phyloP scores from a whole-genome alignment of 2,888 invertebrate genomes.

The Spatulosminthurus flaviceps region DNA sequence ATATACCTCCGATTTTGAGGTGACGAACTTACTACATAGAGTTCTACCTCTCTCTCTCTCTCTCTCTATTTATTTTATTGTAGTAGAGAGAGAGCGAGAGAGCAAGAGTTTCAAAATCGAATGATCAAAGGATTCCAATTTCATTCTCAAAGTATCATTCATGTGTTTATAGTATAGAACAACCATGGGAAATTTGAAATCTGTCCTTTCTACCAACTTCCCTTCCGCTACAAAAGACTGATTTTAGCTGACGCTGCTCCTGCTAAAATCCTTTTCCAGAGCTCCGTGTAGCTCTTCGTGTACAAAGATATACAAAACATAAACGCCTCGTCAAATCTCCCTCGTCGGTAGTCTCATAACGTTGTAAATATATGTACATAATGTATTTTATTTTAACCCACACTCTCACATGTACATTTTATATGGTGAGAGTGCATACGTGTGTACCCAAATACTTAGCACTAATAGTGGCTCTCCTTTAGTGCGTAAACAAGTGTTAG shows the following conservation, averaged over 20 bases:
- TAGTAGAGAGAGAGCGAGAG: too few species aligned
- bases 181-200: slow-evolving; percentile 7
- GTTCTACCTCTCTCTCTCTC: background rate
- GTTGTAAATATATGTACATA: too few species aligned
- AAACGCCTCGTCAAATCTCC: background rate
- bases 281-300: too few species aligned
- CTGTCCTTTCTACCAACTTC: background rate
- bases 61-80: slow-evolving; percentile 5
- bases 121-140: slow-evolving; percentile 12
- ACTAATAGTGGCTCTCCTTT: too few species aligned
- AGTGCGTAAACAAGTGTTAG: too few species aligned
- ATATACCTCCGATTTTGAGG: too few species aligned
- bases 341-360: too few species aligned
- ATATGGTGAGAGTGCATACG: too few species aligned
- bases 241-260: slow-evolving; percentile 13
- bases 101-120: slow-evolving; percentile 18
- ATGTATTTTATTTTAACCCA: too few species aligned
- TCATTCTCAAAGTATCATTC: slow-evolving; percentile 1
- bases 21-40: background rate
- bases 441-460: too few species aligned
- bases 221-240: slow-evolving; percentile 23
- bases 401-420: too few species aligned
- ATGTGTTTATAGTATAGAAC: slow-evolving; percentile 18
- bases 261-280: background rate
- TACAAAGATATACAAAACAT: slow-evolving; percentile 4